phyloP scores from a whole-genome alignment of 2,797 vertebrate species.

The Takifugu ocellatus region DNA sequence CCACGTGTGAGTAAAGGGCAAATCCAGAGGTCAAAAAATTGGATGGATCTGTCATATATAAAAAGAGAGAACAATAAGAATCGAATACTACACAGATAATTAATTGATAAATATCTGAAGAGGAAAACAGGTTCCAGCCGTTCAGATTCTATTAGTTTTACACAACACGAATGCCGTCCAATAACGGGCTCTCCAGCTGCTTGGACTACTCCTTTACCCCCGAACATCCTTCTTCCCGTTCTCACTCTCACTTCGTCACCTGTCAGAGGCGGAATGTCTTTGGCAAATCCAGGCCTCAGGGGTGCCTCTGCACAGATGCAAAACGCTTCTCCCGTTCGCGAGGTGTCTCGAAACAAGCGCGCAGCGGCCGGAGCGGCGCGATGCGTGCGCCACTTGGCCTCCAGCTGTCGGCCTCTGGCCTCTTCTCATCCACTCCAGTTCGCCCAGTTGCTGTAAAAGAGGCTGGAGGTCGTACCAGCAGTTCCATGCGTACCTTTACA shows the following conservation, averaged over 20 bases:
- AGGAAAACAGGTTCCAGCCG: constrained; percentile 29
- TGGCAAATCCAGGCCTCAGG: constrained; percentile 64
- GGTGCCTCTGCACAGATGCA: constrained; percentile 66
- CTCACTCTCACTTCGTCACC: constrained; percentile 79
- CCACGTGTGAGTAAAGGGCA: no score
- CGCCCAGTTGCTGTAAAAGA: no score
- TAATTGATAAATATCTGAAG: constrained; percentile 14
- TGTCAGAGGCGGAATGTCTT: constrained; percentile 78
- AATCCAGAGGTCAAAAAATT: no score
- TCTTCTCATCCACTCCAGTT: no score
- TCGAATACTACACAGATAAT: neutral
- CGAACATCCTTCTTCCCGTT: constrained; percentile 70
- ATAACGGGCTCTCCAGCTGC: constrained; percentile 70
- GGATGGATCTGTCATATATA: neutral
- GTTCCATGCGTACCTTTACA: no score
- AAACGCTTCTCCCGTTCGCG: constrained; percentile 44
- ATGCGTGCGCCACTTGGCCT: no score
- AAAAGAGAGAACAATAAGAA: neutral
- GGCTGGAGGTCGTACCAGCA: no score
- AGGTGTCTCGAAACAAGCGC: constrained; percentile 32
- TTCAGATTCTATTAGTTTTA: constrained; percentile 51
- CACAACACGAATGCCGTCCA: constrained; percentile 62
- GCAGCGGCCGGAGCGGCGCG: constrained; percentile 3
- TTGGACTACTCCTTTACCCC: constrained; percentile 58
- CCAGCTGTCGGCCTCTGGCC: no score